Percentiles rank a stretch among this genome's conserved stretches.
Conservation (phyloP, 2,113 vertebrate genomes). For the Sander vitreus region DNA sequence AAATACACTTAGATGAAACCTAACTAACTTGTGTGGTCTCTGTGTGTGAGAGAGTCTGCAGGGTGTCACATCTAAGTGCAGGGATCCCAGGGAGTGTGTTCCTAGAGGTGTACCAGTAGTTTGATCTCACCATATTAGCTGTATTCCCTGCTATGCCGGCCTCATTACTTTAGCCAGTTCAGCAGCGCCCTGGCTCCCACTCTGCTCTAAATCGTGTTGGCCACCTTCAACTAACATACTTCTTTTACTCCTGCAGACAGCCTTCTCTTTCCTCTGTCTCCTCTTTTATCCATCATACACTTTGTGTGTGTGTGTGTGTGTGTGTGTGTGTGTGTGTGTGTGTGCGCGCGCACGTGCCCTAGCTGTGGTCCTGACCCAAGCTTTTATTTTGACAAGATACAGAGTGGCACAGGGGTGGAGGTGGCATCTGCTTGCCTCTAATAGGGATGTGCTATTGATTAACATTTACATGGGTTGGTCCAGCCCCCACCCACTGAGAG, state of each 20-base stretch:
- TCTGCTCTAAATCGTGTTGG: conserved; percentile 51
- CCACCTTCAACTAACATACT: conserved; percentile 67
- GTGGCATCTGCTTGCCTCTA: conserved; percentile 66
- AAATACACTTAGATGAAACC: conserved; percentile 29
- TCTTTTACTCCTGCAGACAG: conserved; percentile 60
- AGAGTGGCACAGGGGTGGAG: conserved; percentile 55
- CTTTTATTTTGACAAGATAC: conserved; percentile 70
- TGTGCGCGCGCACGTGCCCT: conserved; percentile 19
- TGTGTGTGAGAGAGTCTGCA: conserved; percentile 14
- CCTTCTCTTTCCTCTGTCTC: conserved; percentile 60
- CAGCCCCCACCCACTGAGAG: conserved; percentile 46
- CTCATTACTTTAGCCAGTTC: conserved; percentile 79
- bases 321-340: conserved; percentile 23
- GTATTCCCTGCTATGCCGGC: conserved; percentile 67
- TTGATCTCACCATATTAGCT: conserved; percentile 76
- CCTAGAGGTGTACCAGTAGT: conserved; percentile 57
- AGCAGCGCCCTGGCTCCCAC: conserved; percentile 42
- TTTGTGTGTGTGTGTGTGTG: conserved; percentile 28
- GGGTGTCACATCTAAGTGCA: conserved; percentile 71
- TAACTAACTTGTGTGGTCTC: conserved; percentile 4
- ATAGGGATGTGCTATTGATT: conserved; percentile 73
- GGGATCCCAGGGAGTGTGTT: conserved; percentile 57
- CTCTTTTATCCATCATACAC: conserved; percentile 63
- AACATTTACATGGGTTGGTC: conserved; percentile 53
- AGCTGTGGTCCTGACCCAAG: conserved; percentile 66